Conservation (phyloP, 1,140 invertebrate species). For the Sminthurides bifidus region DNA sequence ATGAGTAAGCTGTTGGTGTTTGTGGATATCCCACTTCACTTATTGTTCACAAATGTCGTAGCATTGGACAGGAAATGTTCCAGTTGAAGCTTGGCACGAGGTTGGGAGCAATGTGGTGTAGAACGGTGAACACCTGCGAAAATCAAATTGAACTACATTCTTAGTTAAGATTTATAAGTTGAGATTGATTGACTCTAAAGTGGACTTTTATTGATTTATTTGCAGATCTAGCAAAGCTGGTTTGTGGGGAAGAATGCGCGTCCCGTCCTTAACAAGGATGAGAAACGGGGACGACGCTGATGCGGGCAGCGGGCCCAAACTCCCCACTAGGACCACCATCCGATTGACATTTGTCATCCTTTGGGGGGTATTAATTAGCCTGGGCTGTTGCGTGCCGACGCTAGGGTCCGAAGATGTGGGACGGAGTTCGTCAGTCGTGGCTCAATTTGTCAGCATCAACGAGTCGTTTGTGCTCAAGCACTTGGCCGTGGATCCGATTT, state of each 20-base stretch:
- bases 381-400: slow-evolving; percentile 14
- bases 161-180: not conserved
- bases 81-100: too few relatives aligned
- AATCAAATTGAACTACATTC: too few relatives aligned
- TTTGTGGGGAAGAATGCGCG: slow-evolving; percentile 20
- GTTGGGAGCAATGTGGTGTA: too few relatives aligned
- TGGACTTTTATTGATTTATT: slow-evolving; percentile 1
- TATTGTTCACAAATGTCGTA: too few relatives aligned
- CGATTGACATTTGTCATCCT: slow-evolving; percentile 12
- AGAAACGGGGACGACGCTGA: slow-evolving; percentile 18
- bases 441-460: slow-evolving; percentile 35
- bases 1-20: too few relatives aligned
- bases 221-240: slow-evolving; percentile 21
- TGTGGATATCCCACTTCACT: too few relatives aligned
- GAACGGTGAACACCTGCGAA: too few relatives aligned
- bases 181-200: too few relatives aligned
- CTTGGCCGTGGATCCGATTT: slow-evolving; percentile 48
- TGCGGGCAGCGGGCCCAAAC: not conserved
- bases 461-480: slow-evolving; percentile 41
- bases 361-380: slow-evolving; percentile 22
- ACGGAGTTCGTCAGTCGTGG: slow-evolving; percentile 23
- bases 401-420: not conserved
- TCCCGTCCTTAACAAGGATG: slow-evolving; percentile 27
- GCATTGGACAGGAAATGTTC: too few relatives aligned
- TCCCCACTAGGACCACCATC: not conserved